Conservation (phyloP, 2,888 invertebrate species). For the Molorchus minor region DNA sequence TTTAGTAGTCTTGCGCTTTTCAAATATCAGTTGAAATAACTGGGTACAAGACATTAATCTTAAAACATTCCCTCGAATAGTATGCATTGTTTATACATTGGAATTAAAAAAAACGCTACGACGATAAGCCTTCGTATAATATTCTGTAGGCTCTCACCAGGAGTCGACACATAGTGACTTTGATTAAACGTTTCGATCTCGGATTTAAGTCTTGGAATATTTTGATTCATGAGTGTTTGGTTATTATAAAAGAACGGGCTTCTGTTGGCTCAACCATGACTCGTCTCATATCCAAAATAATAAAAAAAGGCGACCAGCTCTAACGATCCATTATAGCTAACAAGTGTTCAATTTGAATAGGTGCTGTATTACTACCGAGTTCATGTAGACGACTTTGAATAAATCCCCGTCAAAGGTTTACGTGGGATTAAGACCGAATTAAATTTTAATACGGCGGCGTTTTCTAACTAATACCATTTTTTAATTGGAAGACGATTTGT, state of each 20-base stretch:
- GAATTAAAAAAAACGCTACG: conserved; percentile 26
- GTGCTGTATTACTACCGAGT: conserved; percentile 4
- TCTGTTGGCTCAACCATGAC: conserved; percentile 48
- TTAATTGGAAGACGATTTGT: too few species aligned
- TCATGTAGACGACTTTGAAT: conserved; percentile 6
- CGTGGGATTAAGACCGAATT: conserved; percentile 2
- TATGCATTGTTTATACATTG: conserved; percentile 29
- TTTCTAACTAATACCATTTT: too few species aligned
- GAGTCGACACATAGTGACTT: conserved; percentile 60
- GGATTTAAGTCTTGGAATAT: conserved; percentile 57
- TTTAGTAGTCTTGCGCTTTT: too few species aligned
- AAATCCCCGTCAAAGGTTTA: not conserved
- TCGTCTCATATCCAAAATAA: conserved; percentile 22
- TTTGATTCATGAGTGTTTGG: conserved; percentile 59
- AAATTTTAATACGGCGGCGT: too few species aligned
- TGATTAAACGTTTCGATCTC: conserved; percentile 63
- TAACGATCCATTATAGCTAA: conserved; percentile 22
- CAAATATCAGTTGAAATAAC: conserved; percentile 18
- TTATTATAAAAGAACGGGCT: conserved; percentile 57
- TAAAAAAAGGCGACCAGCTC: conserved; percentile 22
- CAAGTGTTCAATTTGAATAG: conserved; percentile 20
- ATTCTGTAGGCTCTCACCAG: conserved; percentile 56
- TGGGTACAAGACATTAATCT: conserved; percentile 15
- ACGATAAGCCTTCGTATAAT: conserved; percentile 44
- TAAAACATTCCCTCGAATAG: conserved; percentile 22